A percentile compares a stretch with the other conserved stretches of the same genome.
phyloP scores from a whole-genome alignment of 2,888 invertebrate genomes.

The Amiota mariae region DNA sequence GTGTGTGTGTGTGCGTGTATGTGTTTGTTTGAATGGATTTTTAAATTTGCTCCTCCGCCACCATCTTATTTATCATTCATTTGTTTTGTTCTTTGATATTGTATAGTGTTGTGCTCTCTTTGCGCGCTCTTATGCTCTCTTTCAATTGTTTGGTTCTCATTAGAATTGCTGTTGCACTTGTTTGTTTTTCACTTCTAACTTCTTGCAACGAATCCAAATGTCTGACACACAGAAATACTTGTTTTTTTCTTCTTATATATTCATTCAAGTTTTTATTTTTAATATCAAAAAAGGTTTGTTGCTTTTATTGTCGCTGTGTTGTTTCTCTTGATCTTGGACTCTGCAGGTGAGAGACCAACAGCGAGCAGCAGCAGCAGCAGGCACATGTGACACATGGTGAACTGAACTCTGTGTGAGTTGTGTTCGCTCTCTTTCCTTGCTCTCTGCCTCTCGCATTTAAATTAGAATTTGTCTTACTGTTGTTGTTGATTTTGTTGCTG shows the following conservation, averaged over 20 bases:
- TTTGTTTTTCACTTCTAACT: neutral
- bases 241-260: neutral
- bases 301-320: neutral
- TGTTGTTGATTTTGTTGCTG: conserved; percentile 43
- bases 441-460: conserved; percentile 13
- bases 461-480: neutral
- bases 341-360: conserved; percentile 7
- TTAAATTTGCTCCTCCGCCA: conserved; percentile 38
- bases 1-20: conserved; percentile 29
- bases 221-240: no score
- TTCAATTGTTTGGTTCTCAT: neutral
- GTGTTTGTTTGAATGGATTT: conserved; percentile 32
- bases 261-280: neutral
- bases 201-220: no score
- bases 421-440: conserved; percentile 28
- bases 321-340: conserved; percentile 31
- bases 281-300: neutral
- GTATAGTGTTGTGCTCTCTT: neutral
- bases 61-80: neutral
- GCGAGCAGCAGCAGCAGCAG: neutral
- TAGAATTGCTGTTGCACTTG: neutral
- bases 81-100: neutral
- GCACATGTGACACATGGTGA: conserved; percentile 16
- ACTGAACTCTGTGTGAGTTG: neutral
- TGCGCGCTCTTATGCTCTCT: neutral